Percentiles rank a stretch among this genome's conserved stretches.
Evolutionary conservation across 2,797 vertebrate genomes (phyloP).

Genomic region (Clarias pachynema): DNA sequence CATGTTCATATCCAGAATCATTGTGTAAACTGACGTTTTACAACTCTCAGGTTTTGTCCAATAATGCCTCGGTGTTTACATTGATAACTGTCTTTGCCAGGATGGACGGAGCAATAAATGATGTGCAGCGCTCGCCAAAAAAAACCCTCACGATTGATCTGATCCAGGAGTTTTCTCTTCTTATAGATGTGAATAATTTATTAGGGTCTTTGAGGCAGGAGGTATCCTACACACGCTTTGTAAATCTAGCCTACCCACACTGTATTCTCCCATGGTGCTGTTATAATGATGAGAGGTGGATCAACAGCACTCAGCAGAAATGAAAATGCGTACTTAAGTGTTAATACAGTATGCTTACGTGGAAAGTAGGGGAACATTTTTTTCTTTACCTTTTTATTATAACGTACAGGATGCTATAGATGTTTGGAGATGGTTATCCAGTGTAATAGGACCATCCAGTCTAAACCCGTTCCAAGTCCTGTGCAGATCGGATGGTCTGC

Average conservation of each 20-base stretch:
- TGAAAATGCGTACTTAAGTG: neutral
- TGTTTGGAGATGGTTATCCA: neutral
- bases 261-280: neutral
- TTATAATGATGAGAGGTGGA: slow-evolving; percentile 9
- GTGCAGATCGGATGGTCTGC: too few species aligned
- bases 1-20: slow-evolving; percentile 2
- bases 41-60: slow-evolving; percentile 26
- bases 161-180: slow-evolving; percentile 27
- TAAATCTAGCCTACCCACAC: slow-evolving; percentile 14
- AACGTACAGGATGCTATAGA: neutral
- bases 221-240: slow-evolving; percentile 17
- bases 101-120: slow-evolving; percentile 27
- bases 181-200: slow-evolving; percentile 54
- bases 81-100: slow-evolving; percentile 33
- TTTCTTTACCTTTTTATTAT: neutral
- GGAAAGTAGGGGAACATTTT: neutral
- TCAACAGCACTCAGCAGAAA: neutral
- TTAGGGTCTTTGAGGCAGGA: slow-evolving; percentile 39
- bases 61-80: slow-evolving; percentile 40
- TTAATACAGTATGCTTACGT: neutral
- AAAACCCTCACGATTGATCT: slow-evolving; percentile 42
- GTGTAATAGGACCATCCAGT: too few species aligned
- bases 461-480: too few species aligned
- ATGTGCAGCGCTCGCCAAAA: slow-evolving; percentile 10
- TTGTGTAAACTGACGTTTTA: slow-evolving; percentile 39